A percentile compares a stretch with the other conserved stretches of the same genome.
Conservation (phyloP, 1,140 invertebrate genomes). For the Trichomalopsis sarcophagae region DNA sequence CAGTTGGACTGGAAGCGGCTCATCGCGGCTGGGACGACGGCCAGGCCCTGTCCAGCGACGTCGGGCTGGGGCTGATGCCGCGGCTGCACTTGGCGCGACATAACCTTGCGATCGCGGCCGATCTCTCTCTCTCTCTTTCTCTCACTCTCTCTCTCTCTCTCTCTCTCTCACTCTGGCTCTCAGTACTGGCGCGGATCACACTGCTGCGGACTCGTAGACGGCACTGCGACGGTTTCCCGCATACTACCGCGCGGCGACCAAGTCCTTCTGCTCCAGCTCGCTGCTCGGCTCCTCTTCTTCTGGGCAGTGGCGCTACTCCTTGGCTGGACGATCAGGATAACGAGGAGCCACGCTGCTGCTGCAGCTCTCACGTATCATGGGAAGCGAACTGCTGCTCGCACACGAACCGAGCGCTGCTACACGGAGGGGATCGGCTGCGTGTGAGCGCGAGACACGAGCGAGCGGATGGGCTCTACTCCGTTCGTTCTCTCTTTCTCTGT, state of each 20-base stretch:
- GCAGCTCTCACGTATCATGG: background rate
- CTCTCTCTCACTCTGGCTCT: background rate
- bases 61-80: background rate
- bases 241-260: too few species aligned
- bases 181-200: background rate
- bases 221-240: background rate
- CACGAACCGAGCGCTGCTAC: background rate
- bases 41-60: background rate
- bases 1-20: background rate
- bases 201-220: background rate
- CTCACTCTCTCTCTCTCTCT: background rate
- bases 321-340: background rate
- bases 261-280: background rate
- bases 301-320: background rate
- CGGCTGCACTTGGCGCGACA: constrained; percentile 20
- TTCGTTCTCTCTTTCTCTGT: background rate
- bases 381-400: background rate
- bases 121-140: background rate
- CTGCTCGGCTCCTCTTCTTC: background rate
- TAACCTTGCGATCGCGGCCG: constrained; percentile 36
- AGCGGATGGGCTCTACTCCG: background rate
- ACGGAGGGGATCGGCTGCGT: constrained; percentile 12
- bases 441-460: constrained; percentile 9
- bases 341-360: background rate
- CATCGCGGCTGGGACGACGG: background rate